Evolutionary conservation across 2,113 vertebrate species (phyloP).

Genomic region (Chrysochloris asiatica): DNA sequence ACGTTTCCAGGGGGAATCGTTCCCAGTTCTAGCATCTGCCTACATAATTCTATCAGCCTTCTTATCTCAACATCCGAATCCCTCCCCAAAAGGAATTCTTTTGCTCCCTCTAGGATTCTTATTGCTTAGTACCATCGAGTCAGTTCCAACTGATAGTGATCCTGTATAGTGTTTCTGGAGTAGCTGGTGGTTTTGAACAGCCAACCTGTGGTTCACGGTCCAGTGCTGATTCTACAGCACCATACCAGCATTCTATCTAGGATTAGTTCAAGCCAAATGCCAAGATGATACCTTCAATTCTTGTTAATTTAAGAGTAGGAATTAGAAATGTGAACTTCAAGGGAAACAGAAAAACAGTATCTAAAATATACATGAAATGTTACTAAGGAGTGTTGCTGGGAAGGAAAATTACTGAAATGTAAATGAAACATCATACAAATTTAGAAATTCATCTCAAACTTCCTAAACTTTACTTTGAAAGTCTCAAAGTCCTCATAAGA

Average conservation of each 20-base stretch:
- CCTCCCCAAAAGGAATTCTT: neutral
- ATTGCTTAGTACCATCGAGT: no score
- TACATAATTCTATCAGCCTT: neutral
- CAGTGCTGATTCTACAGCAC: no score
- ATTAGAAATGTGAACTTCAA: slow-evolving; percentile 61
- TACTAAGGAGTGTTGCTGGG: no score
- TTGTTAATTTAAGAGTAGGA: slow-evolving; percentile 45
- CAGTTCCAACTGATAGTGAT: no score
- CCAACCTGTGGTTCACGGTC: no score
- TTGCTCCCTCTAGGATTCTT: neutral
- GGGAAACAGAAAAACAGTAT: slow-evolving; percentile 46
- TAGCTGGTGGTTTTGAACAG: no score
- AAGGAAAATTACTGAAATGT: slow-evolving; percentile 69
- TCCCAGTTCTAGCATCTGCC: neutral
- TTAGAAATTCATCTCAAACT: slow-evolving; percentile 78
- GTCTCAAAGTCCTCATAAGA: slow-evolving; percentile 73
- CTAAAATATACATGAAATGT: slow-evolving; percentile 42
- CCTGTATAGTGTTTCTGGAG: no score
- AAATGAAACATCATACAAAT: slow-evolving; percentile 70
- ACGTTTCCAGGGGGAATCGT: neutral
- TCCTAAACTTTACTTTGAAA: slow-evolving; percentile 79
- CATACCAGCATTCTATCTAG: no score
- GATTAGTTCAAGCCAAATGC: neutral
- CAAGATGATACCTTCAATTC: neutral
- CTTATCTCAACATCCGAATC: neutral